phyloP scores from a whole-genome alignment of 2,888 invertebrate species.

The Lepidochrysops patricia region DNA sequence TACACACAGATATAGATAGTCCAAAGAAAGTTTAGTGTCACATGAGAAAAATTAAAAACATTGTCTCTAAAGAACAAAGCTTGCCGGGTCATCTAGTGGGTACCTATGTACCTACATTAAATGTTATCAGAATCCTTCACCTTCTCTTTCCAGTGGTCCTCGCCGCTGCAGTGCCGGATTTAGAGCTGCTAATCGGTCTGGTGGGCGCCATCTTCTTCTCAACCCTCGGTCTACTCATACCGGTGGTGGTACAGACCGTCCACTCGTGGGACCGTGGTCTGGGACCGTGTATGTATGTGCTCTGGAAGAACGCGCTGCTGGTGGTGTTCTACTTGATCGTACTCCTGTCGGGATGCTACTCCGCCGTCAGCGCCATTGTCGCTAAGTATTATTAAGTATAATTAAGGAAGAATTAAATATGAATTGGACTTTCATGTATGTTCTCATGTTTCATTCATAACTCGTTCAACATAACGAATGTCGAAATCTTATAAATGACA shows the following conservation, averaged over 20 bases:
- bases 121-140: no score
- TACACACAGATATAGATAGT: no score
- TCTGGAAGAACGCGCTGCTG: conserved; percentile 77
- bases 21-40: no score
- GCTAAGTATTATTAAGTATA: conserved; percentile 20
- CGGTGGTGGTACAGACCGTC: conserved; percentile 82
- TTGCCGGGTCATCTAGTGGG: no score
- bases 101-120: no score
- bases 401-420: no score
- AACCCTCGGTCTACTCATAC: conserved; percentile 82
- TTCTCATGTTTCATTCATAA: no score
- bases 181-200: conserved; percentile 89
- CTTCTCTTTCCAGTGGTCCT: conserved; percentile 75
- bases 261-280: conserved; percentile 79
- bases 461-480: no score
- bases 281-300: conserved; percentile 76
- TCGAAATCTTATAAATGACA: no score
- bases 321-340: conserved; percentile 47
- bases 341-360: conserved; percentile 51
- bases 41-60: no score
- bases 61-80: no score
- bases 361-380: conserved; percentile 41
- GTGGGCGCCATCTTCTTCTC: conserved; percentile 88
- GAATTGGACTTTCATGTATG: no score
- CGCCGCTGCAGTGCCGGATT: conserved; percentile 85